Conservation (phyloP, 2,888 invertebrate species). For the Hetaerina titia region DNA sequence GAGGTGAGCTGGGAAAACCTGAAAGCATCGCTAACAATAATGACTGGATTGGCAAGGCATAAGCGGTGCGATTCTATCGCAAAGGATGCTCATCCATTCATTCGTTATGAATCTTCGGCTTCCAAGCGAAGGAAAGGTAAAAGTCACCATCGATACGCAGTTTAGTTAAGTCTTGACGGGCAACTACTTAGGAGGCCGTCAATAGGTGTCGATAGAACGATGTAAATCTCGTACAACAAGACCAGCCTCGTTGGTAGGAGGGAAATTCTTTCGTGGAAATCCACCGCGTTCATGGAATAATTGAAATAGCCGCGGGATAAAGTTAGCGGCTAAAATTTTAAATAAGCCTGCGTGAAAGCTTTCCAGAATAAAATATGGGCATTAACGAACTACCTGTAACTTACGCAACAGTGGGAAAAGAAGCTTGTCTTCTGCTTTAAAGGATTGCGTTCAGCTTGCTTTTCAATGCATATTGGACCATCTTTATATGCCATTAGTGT, state of each 20-base stretch:
- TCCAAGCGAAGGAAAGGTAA: background rate
- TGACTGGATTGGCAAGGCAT: conserved; percentile 7
- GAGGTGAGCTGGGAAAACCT: background rate
- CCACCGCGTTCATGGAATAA: no score
- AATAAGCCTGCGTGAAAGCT: no score
- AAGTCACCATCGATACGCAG: background rate
- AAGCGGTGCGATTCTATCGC: background rate
- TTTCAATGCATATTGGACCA: no score
- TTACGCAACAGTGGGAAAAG: no score
- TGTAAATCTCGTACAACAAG: background rate
- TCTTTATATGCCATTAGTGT: no score
- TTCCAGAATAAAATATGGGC: no score
- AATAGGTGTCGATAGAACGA: conserved; percentile 32
- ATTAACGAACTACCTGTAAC: no score
- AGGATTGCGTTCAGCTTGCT: no score
- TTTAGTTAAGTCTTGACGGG: background rate
- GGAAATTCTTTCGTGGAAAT: background rate
- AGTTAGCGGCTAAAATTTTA: no score
- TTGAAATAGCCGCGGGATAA: no score
- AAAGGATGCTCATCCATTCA: background rate
- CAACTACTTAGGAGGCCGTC: conserved; percentile 45
- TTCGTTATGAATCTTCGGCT: background rate
- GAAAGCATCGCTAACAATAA: background rate
- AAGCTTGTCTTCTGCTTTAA: no score
- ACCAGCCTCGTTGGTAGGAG: background rate